Base-by-base conservation (phyloP, 2,888 invertebrate genomes). In the Erebia epiphron region DNA sequence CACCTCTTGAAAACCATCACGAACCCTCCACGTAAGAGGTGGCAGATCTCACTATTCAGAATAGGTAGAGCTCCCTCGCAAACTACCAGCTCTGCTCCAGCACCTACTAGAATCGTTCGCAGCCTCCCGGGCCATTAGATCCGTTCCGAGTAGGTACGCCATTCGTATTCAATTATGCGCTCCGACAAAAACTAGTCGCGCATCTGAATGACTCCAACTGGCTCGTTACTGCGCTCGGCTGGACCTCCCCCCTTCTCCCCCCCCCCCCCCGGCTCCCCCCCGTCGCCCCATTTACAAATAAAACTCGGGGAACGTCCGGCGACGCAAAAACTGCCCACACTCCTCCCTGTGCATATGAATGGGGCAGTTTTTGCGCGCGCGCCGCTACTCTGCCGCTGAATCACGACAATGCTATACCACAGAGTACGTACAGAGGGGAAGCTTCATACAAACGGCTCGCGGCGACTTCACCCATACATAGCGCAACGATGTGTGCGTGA, bases 241-340 rank as follows among this genome's bases (percentile, higher is more conserved):
- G 56, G 18, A 71, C 63, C 73, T 69, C 73, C 77, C 74, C 66
- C 64, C 74, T 66, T 78, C 63, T 18, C 73, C 65, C 74, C 69
- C 72, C 76, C 73, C 65, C 74, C 69, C 72, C 76, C 74, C 68
- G 72, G 75, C 74, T 70, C 72, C 62, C 78, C 62, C 62, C 62
- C n/a, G n/a, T 67, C 79, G 77, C 89, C 90, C 92, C 90, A 92
- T 90, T 91, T 91, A 91, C 91, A 92, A 90, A 91, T 89, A 91
- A 90, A 90, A 88, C 90, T 86, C 89, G 85, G 85, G 88, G 90
- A 89, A 90, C 91, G 91, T 91, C 92, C 89, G 91, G 86, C 87
- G 75, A 58, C 72, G 85, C 90, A 91, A 92, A 91, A 92, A 92
- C 88, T 85, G 84, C 80, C 87, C 89, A 86, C 88, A 79, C 85